Base-by-base conservation (phyloP, 2,113 vertebrate species). In the Anoura caudifer region DNA sequence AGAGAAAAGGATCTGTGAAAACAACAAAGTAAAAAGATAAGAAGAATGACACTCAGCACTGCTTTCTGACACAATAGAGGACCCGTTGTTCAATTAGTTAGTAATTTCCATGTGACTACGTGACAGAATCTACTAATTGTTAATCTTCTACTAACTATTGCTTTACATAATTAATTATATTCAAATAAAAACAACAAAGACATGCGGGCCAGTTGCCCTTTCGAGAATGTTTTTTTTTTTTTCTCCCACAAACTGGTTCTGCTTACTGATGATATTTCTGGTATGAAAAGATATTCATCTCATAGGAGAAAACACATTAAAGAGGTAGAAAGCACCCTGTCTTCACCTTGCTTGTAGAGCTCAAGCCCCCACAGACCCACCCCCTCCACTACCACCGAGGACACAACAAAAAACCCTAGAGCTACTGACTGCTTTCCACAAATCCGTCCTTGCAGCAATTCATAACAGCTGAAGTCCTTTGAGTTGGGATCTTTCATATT, bases 131-230 rank as follows among this genome's bases (percentile, higher is more conserved):
- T 98, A 98, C 99, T 99, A 99, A 99, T 99, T 99, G 99, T 99
- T 99, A 99, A 99, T 99, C 98, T 99, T 98, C 98, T 98, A 98
- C 99, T 99, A 99, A 99, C 99, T 99, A 99, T 99, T 99, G 98
- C 99, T 99, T 98, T 97, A 98, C 98, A 99, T 99, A 99, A 99
- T 99, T 99, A 99, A 99, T 99, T 99, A 99, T 99, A 99, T 98
- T 98, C 98, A 98, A 98, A 98, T 89, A 92, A 85, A 82, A 99
- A 99, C 99, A 99, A 99, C 99, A 99, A 98, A 98, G 98, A 98
- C 98, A 98, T 98, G 97, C 98, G 98, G 98, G 98, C 98, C 98
- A 99, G 98, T 98, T 98, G 98, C 98, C 98, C 98, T 98, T 98
- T 98, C 97, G 97, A 98, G 98, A 98, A 98, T 99, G 98, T 77